A percentile compares a stretch with the other conserved stretches of the same genome.
Conservation (phyloP, 2,113 vertebrate species). For the Hemiscyllium ocellatum region DNA sequence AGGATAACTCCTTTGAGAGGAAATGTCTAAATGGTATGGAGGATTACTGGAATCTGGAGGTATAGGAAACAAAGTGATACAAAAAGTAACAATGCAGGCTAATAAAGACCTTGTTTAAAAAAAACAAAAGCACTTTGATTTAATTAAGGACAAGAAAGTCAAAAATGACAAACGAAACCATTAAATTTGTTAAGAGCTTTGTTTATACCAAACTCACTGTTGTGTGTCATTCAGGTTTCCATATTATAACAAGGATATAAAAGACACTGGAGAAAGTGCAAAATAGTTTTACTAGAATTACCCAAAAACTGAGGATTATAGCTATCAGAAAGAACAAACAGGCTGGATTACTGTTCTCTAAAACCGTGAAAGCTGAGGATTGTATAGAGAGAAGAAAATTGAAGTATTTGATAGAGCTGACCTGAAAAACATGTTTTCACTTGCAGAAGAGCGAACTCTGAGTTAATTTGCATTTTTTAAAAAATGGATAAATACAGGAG, state of each 20-base stretch:
- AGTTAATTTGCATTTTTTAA: too few relatives aligned
- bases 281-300: not conserved
- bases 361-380: too few relatives aligned
- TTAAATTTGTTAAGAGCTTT: not conserved
- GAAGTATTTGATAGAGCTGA: not conserved
- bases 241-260: not conserved
- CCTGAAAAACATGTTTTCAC: not conserved
- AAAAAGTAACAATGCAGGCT: not conserved
- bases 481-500: not conserved
- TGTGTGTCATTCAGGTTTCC: not conserved
- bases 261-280: not conserved
- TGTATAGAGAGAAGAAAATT: too few relatives aligned
- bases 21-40: not conserved
- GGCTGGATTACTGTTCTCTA: not conserved
- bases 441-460: not conserved
- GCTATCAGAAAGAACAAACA: not conserved
- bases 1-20: not conserved
- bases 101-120: not conserved
- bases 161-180: too few relatives aligned
- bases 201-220: not conserved
- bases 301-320: not conserved
- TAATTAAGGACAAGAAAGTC: too few relatives aligned
- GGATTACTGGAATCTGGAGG: not conserved
- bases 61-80: not conserved
- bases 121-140: not conserved